These are phyloP conservation scores for Ceriagrion tenellum DNA, from an alignment of 2,888 invertebrate genomes.

Conservation along the genomic window DNA sequence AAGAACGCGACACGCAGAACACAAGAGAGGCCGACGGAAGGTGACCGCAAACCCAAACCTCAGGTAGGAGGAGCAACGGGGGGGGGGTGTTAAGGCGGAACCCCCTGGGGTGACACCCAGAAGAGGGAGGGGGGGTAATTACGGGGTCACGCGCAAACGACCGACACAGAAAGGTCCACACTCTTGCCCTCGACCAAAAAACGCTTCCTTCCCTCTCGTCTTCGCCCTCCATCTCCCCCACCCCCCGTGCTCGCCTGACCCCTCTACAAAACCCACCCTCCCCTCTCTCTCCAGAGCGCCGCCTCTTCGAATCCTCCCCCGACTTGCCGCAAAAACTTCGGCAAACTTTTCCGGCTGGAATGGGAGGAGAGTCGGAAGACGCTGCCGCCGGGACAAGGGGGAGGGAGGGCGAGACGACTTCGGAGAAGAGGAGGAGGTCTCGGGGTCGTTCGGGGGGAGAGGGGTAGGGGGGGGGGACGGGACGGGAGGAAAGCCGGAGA, in stretches of 20 bases:
- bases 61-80: background rate
- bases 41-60: background rate
- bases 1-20: background rate
- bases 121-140: background rate
- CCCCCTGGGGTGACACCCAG: background rate
- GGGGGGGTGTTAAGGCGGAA: background rate
- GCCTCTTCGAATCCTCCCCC: background rate
- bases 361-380: background rate
- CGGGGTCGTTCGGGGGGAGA: background rate
- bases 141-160: constrained; percentile 37
- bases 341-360: background rate
- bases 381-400: background rate
- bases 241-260: background rate
- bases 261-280: background rate
- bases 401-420: background rate
- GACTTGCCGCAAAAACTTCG: constrained; percentile 2
- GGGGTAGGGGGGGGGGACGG: too few relatives aligned
- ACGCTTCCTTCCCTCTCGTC: background rate
- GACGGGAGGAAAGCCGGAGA: background rate
- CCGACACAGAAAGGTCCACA: background rate
- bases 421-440: background rate
- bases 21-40: background rate
- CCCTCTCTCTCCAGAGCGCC: background rate
- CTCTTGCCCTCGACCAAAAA: background rate
- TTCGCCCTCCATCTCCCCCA: background rate